Conservation (phyloP, 2,113 vertebrate species). For the Hyla sarda region DNA sequence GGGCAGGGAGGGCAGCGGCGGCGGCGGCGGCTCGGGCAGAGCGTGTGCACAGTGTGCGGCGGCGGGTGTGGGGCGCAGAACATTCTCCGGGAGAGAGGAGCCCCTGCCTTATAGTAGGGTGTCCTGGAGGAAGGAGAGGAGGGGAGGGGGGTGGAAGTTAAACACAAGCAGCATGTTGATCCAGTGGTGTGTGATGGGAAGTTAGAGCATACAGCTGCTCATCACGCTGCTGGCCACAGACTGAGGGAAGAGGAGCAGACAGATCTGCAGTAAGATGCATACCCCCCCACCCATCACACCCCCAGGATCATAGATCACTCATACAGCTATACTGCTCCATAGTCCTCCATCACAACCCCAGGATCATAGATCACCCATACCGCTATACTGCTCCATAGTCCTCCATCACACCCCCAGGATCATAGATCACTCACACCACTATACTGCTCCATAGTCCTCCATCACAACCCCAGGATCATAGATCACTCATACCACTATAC, state of each 20-base stretch:
- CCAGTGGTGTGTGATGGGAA: conserved; percentile 73
- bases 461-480: too few relatives aligned
- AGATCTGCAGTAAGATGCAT: conserved; percentile 52
- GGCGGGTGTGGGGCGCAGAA: conserved; percentile 64
- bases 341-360: too few relatives aligned
- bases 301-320: too few relatives aligned
- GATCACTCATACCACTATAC: too few relatives aligned
- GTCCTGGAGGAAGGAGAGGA: conserved; percentile 49
- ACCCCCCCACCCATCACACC: neutral
- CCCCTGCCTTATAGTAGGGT: conserved; percentile 67
- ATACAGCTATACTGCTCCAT: too few relatives aligned
- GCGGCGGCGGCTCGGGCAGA: neutral
- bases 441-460: too few relatives aligned
- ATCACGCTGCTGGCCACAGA: conserved; percentile 64
- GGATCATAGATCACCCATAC: too few relatives aligned
- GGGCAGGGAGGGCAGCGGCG: too few relatives aligned
- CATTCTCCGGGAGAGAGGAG: conserved; percentile 69
- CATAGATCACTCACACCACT: too few relatives aligned
- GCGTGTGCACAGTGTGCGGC: conserved; percentile 58
- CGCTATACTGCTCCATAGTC: too few relatives aligned
- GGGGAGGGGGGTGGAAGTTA: conserved; percentile 50
- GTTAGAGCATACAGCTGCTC: conserved; percentile 80
- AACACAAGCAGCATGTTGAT: conserved; percentile 70
- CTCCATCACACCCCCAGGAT: too few relatives aligned
- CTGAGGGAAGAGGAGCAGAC: conserved; percentile 63